Conservation (phyloP, 2,797 vertebrate species). For the Lutjanus campechanus region DNA sequence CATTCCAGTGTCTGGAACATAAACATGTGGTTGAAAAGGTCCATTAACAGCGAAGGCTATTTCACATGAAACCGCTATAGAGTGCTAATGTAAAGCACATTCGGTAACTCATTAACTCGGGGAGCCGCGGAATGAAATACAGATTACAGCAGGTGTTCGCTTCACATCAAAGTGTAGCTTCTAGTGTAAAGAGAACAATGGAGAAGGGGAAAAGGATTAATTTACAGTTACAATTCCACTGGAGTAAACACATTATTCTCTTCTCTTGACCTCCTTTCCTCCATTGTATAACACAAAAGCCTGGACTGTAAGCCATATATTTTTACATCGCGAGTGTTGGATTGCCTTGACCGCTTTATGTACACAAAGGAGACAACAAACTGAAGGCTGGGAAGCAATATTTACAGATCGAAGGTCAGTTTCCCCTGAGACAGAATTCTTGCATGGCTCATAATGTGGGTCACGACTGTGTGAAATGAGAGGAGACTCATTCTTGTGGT, state of each 20-base stretch:
- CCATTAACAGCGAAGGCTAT: slow-evolving; percentile 25
- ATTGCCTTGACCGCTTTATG: slow-evolving; percentile 63
- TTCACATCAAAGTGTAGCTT: slow-evolving; percentile 52
- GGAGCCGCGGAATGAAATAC: slow-evolving; percentile 30
- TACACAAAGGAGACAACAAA: slow-evolving; percentile 77
- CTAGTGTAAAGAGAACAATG: slow-evolving; percentile 9
- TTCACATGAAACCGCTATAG: slow-evolving; percentile 17
- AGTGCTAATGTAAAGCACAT: slow-evolving; percentile 51
- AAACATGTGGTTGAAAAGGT: slow-evolving; percentile 39
- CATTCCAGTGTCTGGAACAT: slow-evolving; percentile 22
- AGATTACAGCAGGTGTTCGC: slow-evolving; percentile 44
- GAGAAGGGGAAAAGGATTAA: not conserved
- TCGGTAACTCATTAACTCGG: slow-evolving; percentile 39
- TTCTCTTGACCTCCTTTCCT: slow-evolving; percentile 31
- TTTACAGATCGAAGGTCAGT: slow-evolving; percentile 86
- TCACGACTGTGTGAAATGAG: slow-evolving; percentile 28
- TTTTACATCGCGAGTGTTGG: slow-evolving; percentile 52
- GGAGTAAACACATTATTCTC: slow-evolving; percentile 32
- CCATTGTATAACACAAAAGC: slow-evolving; percentile 27
- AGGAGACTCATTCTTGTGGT: not conserved
- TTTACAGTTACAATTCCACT: slow-evolving; percentile 25
- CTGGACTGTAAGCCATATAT: slow-evolving; percentile 19
- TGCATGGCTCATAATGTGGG: slow-evolving; percentile 62
- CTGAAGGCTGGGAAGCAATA: slow-evolving; percentile 68
- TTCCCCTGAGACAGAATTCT: slow-evolving; percentile 75